Conservation (phyloP, 2,113 vertebrate species). For the Aldabrachelys gigantea region DNA sequence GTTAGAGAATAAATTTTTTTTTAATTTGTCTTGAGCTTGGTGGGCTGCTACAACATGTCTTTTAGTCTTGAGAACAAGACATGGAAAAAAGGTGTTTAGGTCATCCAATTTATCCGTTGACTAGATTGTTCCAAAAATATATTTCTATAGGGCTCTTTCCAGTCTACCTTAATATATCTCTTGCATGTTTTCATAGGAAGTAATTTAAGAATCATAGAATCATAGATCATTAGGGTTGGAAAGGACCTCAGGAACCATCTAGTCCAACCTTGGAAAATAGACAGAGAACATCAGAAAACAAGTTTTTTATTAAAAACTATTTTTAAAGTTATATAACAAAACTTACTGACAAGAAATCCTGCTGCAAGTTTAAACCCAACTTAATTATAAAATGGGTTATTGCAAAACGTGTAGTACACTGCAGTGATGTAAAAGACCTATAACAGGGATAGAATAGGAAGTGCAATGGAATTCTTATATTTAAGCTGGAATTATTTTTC, state of each 20-base stretch:
- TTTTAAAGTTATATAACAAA: neutral
- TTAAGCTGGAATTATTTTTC: neutral
- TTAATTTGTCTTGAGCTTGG: neutral
- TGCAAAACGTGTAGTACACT: neutral
- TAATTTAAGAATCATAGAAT: neutral
- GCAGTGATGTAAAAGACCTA: neutral
- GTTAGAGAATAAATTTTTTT: neutral
- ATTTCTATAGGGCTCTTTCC: neutral
- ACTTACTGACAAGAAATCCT: neutral
- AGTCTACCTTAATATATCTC: neutral
- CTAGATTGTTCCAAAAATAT: neutral
- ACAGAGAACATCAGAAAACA: neutral
- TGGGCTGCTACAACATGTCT: neutral
- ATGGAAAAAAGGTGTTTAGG: neutral
- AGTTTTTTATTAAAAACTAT: neutral
- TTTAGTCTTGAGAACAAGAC: too few species aligned
- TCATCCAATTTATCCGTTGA: neutral
- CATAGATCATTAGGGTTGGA: too few species aligned
- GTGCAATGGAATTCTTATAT: fast-evolving
- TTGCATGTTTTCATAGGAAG: neutral
- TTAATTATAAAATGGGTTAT: neutral
- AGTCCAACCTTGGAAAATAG: neutral
- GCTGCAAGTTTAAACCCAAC: neutral
- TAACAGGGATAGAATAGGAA: neutral
- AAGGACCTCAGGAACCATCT: too few species aligned